A percentile compares a stretch with the other conserved stretches of the same genome.
These are phyloP conservation scores for Antigone vipio DNA, from an alignment of 2,113 vertebrate genomes.

Conservation along the genomic window DNA sequence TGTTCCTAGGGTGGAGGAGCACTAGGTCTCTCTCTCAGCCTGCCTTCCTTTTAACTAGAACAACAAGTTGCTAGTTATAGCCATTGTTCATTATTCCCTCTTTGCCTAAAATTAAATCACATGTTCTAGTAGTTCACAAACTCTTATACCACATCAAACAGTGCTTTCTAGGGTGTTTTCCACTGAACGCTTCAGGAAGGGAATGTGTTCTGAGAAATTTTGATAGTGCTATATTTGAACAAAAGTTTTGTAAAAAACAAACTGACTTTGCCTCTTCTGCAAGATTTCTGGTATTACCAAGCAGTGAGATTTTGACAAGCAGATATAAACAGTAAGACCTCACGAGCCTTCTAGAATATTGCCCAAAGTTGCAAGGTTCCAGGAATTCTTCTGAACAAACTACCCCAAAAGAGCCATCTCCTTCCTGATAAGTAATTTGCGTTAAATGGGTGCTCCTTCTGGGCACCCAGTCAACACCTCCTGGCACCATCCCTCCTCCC, in stretches of 20 bases:
- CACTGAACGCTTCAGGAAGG: not conserved
- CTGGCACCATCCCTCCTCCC: not conserved
- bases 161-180: not conserved
- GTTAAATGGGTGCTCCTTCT: not conserved
- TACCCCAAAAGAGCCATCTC: not conserved
- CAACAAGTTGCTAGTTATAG: not conserved
- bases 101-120: not conserved
- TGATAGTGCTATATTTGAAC: not conserved
- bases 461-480: not conserved
- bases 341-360: not conserved
- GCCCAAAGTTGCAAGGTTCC: not conserved
- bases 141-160: not conserved
- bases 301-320: not conserved
- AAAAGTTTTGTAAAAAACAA: not conserved
- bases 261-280: not conserved
- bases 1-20: not conserved
- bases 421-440: not conserved
- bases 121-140: not conserved
- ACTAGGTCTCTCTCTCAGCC: not conserved
- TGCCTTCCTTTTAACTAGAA: not conserved
- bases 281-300: not conserved
- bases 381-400: not conserved
- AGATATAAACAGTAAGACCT: not conserved
- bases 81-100: not conserved
- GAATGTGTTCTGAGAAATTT: not conserved